Evolutionary conservation across 2,888 invertebrate genomes (phyloP).

Genomic region (Nomada goodeniana): DNA sequence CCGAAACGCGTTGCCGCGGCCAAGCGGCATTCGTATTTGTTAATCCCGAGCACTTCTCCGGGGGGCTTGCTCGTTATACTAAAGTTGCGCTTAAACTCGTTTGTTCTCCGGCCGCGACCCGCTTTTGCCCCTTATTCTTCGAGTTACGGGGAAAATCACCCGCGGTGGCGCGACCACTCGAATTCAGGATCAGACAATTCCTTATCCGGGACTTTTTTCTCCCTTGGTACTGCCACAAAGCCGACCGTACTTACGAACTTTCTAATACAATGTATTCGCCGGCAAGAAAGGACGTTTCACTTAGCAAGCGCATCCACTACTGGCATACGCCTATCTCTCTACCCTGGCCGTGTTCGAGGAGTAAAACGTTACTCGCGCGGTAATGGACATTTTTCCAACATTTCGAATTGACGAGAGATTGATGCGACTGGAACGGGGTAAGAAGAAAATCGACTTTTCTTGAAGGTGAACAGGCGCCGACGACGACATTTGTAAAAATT

Average conservation of each 20-base stretch:
- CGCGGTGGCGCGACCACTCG: not conserved
- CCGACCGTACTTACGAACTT: constrained; percentile 19
- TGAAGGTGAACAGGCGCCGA: constrained; percentile 22
- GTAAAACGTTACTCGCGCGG: not conserved
- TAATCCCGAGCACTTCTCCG: not conserved
- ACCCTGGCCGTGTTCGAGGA: not conserved
- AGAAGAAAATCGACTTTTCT: constrained; percentile 34
- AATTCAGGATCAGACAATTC: constrained; percentile 19
- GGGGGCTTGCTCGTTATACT: not conserved
- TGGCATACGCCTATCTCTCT: not conserved
- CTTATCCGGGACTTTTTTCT: constrained; percentile 4
- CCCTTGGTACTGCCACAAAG: not conserved
- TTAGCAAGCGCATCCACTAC: not conserved
- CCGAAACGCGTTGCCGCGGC: not conserved
- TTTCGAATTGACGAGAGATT: no score
- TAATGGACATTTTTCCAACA: no score
- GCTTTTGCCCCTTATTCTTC: not conserved
- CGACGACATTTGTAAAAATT: not conserved
- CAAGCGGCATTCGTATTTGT: not conserved
- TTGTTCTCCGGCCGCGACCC: not conserved
- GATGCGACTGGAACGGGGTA: not conserved
- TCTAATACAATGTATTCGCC: constrained; percentile 6
- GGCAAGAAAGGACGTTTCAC: not conserved
- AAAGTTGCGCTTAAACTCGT: not conserved
- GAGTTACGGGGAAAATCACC: not conserved